Base-by-base conservation (phyloP, 2,797 vertebrate species). In the Hemibagrus guttatus region DNA sequence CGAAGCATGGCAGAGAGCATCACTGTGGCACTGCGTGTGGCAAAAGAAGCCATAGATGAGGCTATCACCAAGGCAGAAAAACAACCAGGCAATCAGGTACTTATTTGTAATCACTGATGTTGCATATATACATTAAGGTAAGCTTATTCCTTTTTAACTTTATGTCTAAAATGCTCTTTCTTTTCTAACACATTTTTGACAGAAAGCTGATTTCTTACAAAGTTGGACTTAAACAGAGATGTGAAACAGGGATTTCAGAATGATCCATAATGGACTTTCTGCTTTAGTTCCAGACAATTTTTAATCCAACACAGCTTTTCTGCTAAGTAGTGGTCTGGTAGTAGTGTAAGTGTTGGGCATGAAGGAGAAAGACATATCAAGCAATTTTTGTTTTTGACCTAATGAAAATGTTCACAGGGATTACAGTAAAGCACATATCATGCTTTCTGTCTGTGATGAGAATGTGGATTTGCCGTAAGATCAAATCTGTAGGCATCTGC, bases 11-110 rank as follows among this genome's bases (percentile, higher is more conserved):
- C 96, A 87, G 98, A 99, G 92, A 97, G 96, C 2, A 92, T 99
- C 91, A 95, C 95, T 23, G 97, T 99, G 78, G 98, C 98, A 82
- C 90, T 96, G 71, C 96, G 97, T 19, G 98, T 99, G 93, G 98
- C 98, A 76, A 97, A 98, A 91, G 98, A 99, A 90, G 97, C 97
- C 87, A 95, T 99, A 79, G 98, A 99, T 89, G 98, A 99, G 91
- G 98, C 98, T 61, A 99, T 99, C 90, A 95, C 95, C 85, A 98
- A 97, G 91, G 97, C 97, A 49, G 97, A 97, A 91, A 93, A 95
- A 35, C 95, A 95, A 84, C 92, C 94, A 80, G 94, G 96, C 92
- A 97, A 93, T 90, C 94, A 98, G 97, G 98, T 99, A 95, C 90
- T 71, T 84, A 68, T 64, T 52, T 56, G 87, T 46, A n/a, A 2